phyloP scores from a whole-genome alignment of 2,797 vertebrate genomes.

The Molossus alvarezi region DNA sequence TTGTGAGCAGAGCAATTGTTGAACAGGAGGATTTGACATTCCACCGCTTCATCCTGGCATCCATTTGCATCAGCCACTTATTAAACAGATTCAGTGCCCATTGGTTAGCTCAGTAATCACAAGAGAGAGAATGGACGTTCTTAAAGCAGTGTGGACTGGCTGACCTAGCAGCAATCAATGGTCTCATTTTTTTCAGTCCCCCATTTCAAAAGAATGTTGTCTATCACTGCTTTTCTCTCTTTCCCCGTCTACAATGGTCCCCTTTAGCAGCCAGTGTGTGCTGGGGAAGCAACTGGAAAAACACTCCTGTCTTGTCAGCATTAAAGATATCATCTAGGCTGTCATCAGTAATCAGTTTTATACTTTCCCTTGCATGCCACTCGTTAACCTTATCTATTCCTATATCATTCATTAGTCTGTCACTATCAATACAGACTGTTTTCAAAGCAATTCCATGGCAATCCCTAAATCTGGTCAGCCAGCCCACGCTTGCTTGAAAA shows the following conservation, averaged over 20 bases:
- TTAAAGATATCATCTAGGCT: slow-evolving; percentile 75
- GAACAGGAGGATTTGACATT: slow-evolving; percentile 1
- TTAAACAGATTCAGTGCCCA: slow-evolving; percentile 58
- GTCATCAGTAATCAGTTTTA: slow-evolving; percentile 68
- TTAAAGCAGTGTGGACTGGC: slow-evolving; percentile 61
- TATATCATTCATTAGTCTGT: slow-evolving; percentile 60
- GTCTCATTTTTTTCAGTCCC: slow-evolving; percentile 75
- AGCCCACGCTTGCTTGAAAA: slow-evolving; percentile 76
- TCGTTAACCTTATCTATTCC: slow-evolving; percentile 64
- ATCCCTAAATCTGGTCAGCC: slow-evolving; percentile 73
- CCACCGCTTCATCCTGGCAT: slow-evolving; percentile 56
- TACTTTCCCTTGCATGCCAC: slow-evolving; percentile 71
- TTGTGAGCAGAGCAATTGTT: slow-evolving; percentile 55
- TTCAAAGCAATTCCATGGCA: slow-evolving; percentile 44
- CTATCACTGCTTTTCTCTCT: slow-evolving; percentile 57
- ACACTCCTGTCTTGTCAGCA: slow-evolving; percentile 64
- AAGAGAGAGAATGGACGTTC: slow-evolving; percentile 66
- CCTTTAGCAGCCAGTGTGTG: slow-evolving; percentile 67
- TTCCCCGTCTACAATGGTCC: slow-evolving; percentile 56
- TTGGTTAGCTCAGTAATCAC: slow-evolving; percentile 64
- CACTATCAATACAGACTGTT: slow-evolving; percentile 62
- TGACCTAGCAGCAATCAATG: slow-evolving; percentile 70
- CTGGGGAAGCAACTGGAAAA: slow-evolving; percentile 71
- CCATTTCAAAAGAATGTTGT: slow-evolving; percentile 68
- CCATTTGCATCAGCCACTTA: slow-evolving; percentile 56